Percentiles rank a stretch among this genome's conserved stretches.
phyloP scores from a whole-genome alignment of 2,888 invertebrate species.

The Melikaiella ostensackeni region DNA sequence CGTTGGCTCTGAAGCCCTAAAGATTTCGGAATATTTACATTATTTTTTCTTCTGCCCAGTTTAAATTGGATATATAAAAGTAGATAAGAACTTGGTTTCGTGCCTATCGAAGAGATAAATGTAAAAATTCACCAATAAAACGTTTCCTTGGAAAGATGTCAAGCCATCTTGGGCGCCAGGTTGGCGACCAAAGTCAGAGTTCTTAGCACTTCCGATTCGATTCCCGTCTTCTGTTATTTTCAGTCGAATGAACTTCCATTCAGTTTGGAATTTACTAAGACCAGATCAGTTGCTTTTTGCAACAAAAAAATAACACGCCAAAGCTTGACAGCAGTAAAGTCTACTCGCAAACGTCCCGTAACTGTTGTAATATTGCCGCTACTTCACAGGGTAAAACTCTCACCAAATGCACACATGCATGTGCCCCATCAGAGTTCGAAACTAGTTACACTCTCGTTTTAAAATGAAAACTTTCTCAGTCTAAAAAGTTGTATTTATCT shows the following conservation, averaged over 20 bases:
- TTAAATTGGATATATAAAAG: no score
- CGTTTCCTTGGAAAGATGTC: slow-evolving; percentile 65
- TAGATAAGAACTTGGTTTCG: neutral
- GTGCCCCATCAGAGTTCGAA: slow-evolving; percentile 2
- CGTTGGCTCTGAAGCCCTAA: no score
- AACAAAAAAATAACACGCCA: neutral
- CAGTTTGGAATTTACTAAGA: slow-evolving; percentile 22
- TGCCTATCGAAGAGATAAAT: neutral
- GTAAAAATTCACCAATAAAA: slow-evolving; percentile 47
- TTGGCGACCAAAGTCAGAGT: slow-evolving; percentile 48
- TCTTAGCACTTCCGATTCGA: slow-evolving; percentile 44
- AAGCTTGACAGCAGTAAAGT: slow-evolving; percentile 24
- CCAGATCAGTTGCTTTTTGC: neutral
- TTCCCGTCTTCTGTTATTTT: slow-evolving; percentile 42
- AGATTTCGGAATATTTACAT: no score
- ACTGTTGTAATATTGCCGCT: slow-evolving; percentile 25
- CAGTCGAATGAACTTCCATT: slow-evolving; percentile 49
- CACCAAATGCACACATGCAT: slow-evolving; percentile 24
- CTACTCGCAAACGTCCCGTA: neutral
- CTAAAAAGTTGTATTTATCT: slow-evolving; percentile 26
- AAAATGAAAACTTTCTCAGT: slow-evolving; percentile 35
- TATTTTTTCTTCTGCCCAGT: no score
- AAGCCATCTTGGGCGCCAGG: slow-evolving; percentile 63
- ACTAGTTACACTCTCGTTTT: slow-evolving; percentile 16
- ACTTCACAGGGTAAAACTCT: slow-evolving; percentile 21